These are phyloP conservation scores for Chelmon rostratus DNA, from an alignment of 2,797 vertebrate genomes.

Conservation along the genomic window DNA sequence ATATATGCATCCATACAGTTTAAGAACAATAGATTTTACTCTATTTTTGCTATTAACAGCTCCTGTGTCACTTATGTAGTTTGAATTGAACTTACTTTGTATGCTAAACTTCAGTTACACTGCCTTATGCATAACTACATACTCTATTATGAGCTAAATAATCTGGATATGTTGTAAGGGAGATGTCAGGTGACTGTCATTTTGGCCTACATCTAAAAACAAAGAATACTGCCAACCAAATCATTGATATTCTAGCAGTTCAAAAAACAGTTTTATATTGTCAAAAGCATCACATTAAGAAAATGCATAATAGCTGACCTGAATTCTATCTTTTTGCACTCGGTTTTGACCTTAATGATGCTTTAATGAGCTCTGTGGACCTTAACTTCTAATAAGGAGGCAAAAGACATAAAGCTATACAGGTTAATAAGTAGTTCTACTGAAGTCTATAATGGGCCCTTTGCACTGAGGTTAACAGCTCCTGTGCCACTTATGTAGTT, in stretches of 20 bases:
- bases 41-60: neutral
- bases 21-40: neutral
- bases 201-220: too few species aligned
- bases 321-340: slow-evolving; percentile 2
- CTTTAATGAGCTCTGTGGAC: slow-evolving; percentile 1
- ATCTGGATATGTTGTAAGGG: too few species aligned
- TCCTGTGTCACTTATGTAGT: neutral
- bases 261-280: too few species aligned
- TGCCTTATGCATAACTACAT: too few species aligned
- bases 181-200: too few species aligned
- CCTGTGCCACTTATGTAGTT: too few species aligned
- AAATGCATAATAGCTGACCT: slow-evolving; percentile 9
- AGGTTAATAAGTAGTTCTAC: slow-evolving; percentile 26
- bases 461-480: slow-evolving; percentile 11
- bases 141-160: too few species aligned
- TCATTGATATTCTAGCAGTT: too few species aligned
- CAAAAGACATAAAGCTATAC: slow-evolving; percentile 5
- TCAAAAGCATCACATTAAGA: slow-evolving; percentile 1
- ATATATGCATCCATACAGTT: neutral
- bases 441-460: slow-evolving; percentile 28
- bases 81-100: neutral
- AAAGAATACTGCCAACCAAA: too few species aligned
- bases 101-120: too few species aligned
- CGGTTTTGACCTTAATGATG: neutral
- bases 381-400: neutral